Base-by-base conservation (phyloP, 2,888 invertebrate species). In the Teinopalpus imperialis region DNA sequence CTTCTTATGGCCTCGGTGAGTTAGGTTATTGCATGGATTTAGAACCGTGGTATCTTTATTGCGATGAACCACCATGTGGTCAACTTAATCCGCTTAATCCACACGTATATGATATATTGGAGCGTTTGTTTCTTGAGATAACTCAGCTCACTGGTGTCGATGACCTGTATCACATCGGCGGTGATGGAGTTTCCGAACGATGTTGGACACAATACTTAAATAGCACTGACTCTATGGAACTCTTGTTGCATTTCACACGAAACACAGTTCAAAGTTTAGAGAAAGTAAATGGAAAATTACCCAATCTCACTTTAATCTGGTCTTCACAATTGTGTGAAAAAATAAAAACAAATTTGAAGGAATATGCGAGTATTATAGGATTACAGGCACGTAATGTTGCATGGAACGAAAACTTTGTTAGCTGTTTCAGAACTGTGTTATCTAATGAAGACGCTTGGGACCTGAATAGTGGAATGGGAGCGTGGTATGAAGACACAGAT, bases 371-470 rank as follows among this genome's bases (percentile, higher is more conserved):
- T 2, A 41, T 49, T 20, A 49, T 82, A 30, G 78, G 73, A 7
- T 48, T 82, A 41, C 81, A 82, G 92, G 93, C 50, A 90, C 92
- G 41, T 90, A 92, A 66, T 89, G 90, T 51, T 91, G 94, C 92
- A 81, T 92, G 48, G 93, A 92, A 67, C 90, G 93, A 66, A 20
- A 67, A 62, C 6, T 59, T 66, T 46, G 45, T 74, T 4, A 89
- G 90, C 4, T 94, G 94, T 51, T 78, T 95, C 2, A 80, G 92
- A 48, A 90, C 94, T 32, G 93, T 96, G 39, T 80, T 95, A 51
- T 95, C 95, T 3, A 94, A 95, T 69, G 94, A 94, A 39, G 95
- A 96, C 63, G 93, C 94, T 2, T 95, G 95, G 94, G 95, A 95
- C 71, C 89, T 96, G 54, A 95, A 96, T 66, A 95, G 94, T 60